Evolutionary conservation across 2,797 vertebrate genomes (phyloP).

Genomic region (Rhyacichthys aspro): DNA sequence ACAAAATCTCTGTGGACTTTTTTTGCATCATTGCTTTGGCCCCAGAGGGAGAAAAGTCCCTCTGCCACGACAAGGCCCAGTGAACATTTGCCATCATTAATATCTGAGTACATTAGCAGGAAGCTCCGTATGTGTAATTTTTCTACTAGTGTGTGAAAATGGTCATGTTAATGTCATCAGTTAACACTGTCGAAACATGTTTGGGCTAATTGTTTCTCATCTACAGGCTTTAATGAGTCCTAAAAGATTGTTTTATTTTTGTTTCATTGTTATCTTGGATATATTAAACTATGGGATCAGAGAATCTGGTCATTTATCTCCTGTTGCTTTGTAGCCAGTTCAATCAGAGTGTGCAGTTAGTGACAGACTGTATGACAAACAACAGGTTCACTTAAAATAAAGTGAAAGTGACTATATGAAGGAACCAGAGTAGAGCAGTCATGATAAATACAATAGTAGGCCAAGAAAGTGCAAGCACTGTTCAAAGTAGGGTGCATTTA

Average conservation of each 20-base stretch:
- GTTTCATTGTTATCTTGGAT: too few relatives aligned
- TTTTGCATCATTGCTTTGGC: conserved; percentile 34
- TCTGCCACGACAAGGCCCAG: conserved; percentile 15
- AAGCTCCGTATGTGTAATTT: neutral
- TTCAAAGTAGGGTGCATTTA: conserved; percentile 56
- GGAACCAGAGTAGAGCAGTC: conserved; percentile 30
- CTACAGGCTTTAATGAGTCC: neutral
- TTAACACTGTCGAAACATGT: conserved; percentile 27
- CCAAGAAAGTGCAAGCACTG: conserved; percentile 30
- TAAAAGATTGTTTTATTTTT: too few relatives aligned
- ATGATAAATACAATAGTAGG: conserved; percentile 39
- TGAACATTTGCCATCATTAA: conserved; percentile 10
- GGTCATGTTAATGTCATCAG: conserved; percentile 1
- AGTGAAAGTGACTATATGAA: conserved; percentile 49
- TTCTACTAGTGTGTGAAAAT: conserved; percentile 9
- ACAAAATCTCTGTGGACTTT: conserved; percentile 32
- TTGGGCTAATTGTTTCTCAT: conserved; percentile 19
- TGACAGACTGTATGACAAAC: conserved; percentile 37
- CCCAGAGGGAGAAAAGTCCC: conserved; percentile 27
- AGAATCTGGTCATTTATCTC: conserved; percentile 45
- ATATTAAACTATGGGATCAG: conserved; percentile 12
- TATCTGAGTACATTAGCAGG: neutral
- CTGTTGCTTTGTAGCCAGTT: conserved; percentile 22
- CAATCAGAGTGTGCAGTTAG: conserved; percentile 27
- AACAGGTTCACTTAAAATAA: conserved; percentile 33